Evolutionary conservation across 2,888 invertebrate species (phyloP), one percentile per base, ranked within the genome.

Genomic region (Calephelis perditalis): DNA sequence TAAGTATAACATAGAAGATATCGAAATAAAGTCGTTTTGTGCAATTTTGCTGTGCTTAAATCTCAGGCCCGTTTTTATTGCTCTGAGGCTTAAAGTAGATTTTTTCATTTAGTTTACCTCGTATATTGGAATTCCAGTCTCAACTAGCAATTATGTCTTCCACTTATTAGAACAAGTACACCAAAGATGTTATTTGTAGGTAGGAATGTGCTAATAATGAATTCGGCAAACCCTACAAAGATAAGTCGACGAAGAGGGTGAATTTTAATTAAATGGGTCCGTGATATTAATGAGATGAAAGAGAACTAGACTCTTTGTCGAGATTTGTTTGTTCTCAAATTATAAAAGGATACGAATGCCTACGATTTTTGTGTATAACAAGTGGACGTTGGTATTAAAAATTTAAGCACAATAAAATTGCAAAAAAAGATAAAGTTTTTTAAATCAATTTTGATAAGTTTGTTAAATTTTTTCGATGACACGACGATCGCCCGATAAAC

Each of bases 261-360:
- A 82, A 84, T 85, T 88, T 89, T 88, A 89, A 89, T 89, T 88
- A 89, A 89, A 89, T 82, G 81, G 81, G 81, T 79, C 81, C 79
- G 78, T 76, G 79, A 82, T 81, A 82, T 83, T 87, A 87, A 87
- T 84, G 84, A 84, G 86, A 89, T 83, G 85, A 86, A 85, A 86
- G 82, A 79, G 82, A 81, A 82, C 77, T 75, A 74, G 75, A 77
- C 73, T 76, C 77, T 80, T 82, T 84, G 85, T 82, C 84, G 82
- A 80, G 88, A 88, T 88, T 88, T 89, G 88, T 88, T 87, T 86
- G 84, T 81, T 73, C 78, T 77, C 77, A 79, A 77, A 78, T 77
- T 76, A 79, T 67, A 64, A 67, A 72, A 76, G 75, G 70, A 65
- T 66, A 70, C 67, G 73, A 73, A 71, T 75, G 73, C 71, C 63